Percentiles rank a stretch among this genome's conserved stretches.
These are phyloP conservation scores for Oryctes rhinoceros DNA, from an alignment of 1,140 invertebrate species.

Conservation along the genomic window DNA sequence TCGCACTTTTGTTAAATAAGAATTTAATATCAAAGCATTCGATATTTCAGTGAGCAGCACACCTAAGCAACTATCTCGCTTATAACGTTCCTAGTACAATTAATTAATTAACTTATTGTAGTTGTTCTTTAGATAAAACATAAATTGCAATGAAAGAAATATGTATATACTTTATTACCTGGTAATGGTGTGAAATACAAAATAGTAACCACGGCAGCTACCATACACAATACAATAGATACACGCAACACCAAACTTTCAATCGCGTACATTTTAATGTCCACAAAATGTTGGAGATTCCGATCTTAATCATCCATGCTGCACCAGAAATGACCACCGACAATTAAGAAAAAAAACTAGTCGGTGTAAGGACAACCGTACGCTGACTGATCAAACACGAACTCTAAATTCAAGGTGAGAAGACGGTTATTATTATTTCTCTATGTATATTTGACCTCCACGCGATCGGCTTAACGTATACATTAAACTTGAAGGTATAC, in stretches of 20 bases:
- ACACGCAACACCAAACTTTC: slow-evolving; percentile 51
- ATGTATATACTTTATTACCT: slow-evolving; percentile 62
- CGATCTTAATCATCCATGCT: slow-evolving; percentile 5
- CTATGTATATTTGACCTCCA: slow-evolving; percentile 15
- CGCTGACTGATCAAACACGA: not conserved
- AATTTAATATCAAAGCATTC: too few relatives aligned
- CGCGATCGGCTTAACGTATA: not conserved
- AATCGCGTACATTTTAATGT: slow-evolving; percentile 49
- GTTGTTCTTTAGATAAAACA: too few relatives aligned
- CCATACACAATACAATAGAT: slow-evolving; percentile 61
- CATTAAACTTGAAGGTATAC: slow-evolving; percentile 2
- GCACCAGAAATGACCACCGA: not conserved
- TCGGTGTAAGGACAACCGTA: not conserved
- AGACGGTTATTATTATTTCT: not conserved
- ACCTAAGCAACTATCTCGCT: too few relatives aligned
- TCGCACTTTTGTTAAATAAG: too few relatives aligned
- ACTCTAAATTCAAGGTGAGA: slow-evolving; percentile 14
- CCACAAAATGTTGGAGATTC: not conserved
- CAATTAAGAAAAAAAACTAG: slow-evolving; percentile 1
- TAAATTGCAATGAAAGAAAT: not conserved
- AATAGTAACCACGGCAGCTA: slow-evolving; percentile 70
- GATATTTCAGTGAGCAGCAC: too few relatives aligned
- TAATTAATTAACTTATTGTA: too few relatives aligned
- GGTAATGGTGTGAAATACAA: slow-evolving; percentile 75
- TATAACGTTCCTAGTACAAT: too few relatives aligned